Conservation (phyloP, 2,797 vertebrate species). For the Channa striata region DNA sequence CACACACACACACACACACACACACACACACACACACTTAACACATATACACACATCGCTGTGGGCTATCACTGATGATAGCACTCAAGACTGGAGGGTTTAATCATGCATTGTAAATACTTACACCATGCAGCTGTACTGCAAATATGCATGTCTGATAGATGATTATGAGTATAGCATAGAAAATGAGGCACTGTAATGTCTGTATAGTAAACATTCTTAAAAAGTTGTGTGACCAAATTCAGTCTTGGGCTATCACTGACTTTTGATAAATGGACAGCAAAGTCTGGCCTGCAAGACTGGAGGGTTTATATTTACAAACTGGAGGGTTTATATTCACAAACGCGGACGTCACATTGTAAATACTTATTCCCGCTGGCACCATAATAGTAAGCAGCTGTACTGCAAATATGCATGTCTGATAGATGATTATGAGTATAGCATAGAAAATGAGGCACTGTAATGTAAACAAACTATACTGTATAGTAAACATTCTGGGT, state of each 20-base stretch:
- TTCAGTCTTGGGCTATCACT: too few relatives aligned
- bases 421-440: conserved; percentile 62
- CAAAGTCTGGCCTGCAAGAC: conserved; percentile 55
- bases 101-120: conserved; percentile 66
- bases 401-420: conserved; percentile 64
- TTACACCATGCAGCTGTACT: conserved; percentile 62
- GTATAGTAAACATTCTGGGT: conserved; percentile 32
- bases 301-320: conserved; percentile 59
- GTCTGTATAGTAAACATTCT: conserved; percentile 38
- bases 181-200: conserved; percentile 44
- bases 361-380: conserved; percentile 64
- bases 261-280: too few relatives aligned
- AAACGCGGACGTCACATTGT: conserved; percentile 55
- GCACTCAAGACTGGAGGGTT: too few relatives aligned
- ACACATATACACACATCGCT: conserved; percentile 50
- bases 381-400: conserved; percentile 60
- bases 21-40: conserved; percentile 7
- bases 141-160: conserved; percentile 65
- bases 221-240: too few relatives aligned
- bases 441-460: conserved; percentile 43
- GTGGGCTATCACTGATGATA: conserved; percentile 69
- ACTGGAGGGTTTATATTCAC: conserved; percentile 57
- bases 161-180: conserved; percentile 59
- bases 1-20: conserved; percentile 18
- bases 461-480: conserved; percentile 53